phyloP scores from a whole-genome alignment of 2,888 invertebrate species.

The Caenorhabditis panamensis region DNA sequence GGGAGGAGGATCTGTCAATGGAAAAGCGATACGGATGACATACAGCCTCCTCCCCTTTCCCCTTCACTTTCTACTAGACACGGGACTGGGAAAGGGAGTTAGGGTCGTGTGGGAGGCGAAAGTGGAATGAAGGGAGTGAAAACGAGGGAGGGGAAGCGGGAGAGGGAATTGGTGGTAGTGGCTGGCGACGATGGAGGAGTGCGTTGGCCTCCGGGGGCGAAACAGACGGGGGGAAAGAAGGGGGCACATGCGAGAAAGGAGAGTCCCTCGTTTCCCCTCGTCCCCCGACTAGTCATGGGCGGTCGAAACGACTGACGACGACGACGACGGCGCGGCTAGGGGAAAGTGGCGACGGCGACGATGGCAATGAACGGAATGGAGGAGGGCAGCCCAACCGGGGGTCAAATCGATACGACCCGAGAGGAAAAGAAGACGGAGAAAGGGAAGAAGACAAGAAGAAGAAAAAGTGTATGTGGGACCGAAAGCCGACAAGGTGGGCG shows the following conservation, averaged over 20 bases:
- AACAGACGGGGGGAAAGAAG: constrained; percentile 32
- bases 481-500: constrained; percentile 21
- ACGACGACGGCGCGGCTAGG: constrained; percentile 46
- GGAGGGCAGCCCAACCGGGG: constrained; percentile 31
- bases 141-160: constrained; percentile 51
- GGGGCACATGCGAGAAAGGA: constrained; percentile 43
- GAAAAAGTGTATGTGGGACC: constrained; percentile 45
- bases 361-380: constrained; percentile 54
- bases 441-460: constrained; percentile 12
- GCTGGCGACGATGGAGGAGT: constrained; percentile 40
- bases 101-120: constrained; percentile 20
- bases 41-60: constrained; percentile 24
- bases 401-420: constrained; percentile 50
- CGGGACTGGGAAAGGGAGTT: constrained; percentile 36
- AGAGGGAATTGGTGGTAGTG: constrained; percentile 34
- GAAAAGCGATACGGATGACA: constrained; percentile 11
- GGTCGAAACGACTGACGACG: constrained; percentile 14
- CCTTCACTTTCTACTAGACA: constrained; percentile 22
- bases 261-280: constrained; percentile 18
- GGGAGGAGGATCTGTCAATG: constrained; percentile 20
- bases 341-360: constrained; percentile 47
- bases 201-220: constrained; percentile 59
- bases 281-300: constrained; percentile 18
- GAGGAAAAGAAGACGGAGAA: constrained; percentile 30
- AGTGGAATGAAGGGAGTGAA: constrained; percentile 44